These are phyloP conservation scores for Vollenhovia emeryi DNA, from an alignment of 1,140 invertebrate genomes.

Conservation along the genomic window DNA sequence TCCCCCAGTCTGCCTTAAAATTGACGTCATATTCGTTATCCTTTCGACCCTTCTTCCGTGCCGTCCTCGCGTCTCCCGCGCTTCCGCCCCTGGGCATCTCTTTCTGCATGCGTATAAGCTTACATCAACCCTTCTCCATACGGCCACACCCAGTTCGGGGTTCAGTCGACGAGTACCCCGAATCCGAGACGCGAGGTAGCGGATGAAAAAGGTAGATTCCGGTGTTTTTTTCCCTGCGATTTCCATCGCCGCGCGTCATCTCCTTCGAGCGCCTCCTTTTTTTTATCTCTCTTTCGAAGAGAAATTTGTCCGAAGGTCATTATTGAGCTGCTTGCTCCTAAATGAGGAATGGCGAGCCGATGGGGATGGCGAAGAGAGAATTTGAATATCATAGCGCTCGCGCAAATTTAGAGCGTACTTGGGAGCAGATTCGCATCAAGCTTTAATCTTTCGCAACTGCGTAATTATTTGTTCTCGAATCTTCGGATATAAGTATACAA, in stretches of 20 bases:
- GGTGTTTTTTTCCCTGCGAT: constrained; percentile 45
- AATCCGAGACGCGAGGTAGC: constrained; percentile 64
- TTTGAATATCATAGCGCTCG: constrained; percentile 31
- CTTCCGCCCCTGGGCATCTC: constrained; percentile 72
- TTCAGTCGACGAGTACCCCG: constrained; percentile 63
- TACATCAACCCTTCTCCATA: constrained; percentile 75
- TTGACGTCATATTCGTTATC: constrained; percentile 85
- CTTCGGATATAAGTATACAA: background rate
- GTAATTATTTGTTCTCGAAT: constrained; percentile 41
- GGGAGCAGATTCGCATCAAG: constrained; percentile 14
- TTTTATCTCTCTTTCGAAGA: background rate
- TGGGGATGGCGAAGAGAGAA: background rate
- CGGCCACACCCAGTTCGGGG: constrained; percentile 74
- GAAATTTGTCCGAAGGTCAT: constrained; percentile 16
- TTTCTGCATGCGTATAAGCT: constrained; percentile 77
- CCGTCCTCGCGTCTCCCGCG: constrained; percentile 69
- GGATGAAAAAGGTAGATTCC: constrained; percentile 61
- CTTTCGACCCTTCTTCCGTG: constrained; percentile 83
- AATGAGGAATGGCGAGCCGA: constrained; percentile 38
- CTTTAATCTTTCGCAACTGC: background rate
- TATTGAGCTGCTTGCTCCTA: constrained; percentile 31
- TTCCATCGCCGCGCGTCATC: constrained; percentile 32
- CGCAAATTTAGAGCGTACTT: constrained; percentile 35
- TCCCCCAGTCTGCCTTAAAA: constrained; percentile 81
- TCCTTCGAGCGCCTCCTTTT: constrained; percentile 35